phyloP scores from a whole-genome alignment of 2,113 vertebrate genomes.

The Notarius quadriscutis region DNA sequence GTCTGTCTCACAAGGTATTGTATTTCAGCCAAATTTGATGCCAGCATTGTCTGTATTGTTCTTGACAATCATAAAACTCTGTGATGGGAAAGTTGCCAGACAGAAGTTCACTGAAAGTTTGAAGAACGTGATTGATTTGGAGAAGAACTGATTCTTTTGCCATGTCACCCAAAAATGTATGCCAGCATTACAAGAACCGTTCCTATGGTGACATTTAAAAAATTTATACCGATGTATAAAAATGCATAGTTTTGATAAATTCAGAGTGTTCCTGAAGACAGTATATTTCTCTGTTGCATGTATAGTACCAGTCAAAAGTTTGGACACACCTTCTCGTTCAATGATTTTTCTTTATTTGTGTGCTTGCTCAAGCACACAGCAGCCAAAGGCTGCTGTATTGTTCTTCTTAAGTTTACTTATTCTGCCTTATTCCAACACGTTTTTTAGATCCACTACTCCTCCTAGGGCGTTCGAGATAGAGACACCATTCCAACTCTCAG shows the following conservation, averaged over 20 bases:
- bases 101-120: not conserved
- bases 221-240: not conserved
- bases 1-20: conserved; percentile 7
- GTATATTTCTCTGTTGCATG: not conserved
- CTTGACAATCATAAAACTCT: not conserved
- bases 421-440: too few relatives aligned
- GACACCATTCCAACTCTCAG: too few relatives aligned
- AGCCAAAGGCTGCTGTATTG: too few relatives aligned
- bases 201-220: not conserved
- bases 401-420: too few relatives aligned
- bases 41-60: conserved; percentile 2
- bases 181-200: not conserved
- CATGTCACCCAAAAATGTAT: not conserved
- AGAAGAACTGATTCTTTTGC: not conserved
- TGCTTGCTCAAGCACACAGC: too few relatives aligned
- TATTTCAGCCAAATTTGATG: conserved; percentile 3
- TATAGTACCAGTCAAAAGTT: too few relatives aligned
- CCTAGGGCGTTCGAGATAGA: too few relatives aligned
- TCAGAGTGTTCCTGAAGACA: not conserved
- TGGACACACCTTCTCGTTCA: too few relatives aligned
- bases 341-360: too few relatives aligned
- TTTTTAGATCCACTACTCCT: too few relatives aligned
- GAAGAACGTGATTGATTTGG: not conserved
- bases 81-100: not conserved
- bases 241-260: not conserved